These are phyloP conservation scores for Micromys minutus DNA, from an alignment of 2,113 vertebrate species.

Conservation along the genomic window DNA sequence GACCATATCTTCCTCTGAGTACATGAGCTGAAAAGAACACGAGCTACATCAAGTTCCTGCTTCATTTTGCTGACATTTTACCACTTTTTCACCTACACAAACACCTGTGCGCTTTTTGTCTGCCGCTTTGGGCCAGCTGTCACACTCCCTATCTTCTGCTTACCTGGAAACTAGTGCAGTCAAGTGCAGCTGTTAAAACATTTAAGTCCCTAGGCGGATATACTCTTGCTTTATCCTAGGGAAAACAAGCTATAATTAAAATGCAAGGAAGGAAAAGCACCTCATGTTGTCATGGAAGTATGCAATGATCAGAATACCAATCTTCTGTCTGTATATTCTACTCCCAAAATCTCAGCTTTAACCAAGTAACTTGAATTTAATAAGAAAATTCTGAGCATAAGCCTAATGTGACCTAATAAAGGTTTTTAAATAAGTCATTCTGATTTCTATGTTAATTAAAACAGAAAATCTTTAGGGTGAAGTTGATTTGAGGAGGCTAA, in stretches of 20 bases:
- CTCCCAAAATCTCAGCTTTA: constrained; percentile 9
- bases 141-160: neutral
- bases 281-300: neutral
- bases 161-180: constrained; percentile 21
- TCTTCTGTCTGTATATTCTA: neutral
- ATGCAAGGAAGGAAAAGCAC: neutral
- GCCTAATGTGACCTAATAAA: neutral
- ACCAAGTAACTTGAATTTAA: neutral
- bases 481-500: neutral
- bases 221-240: neutral
- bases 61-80: neutral
- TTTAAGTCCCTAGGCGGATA: neutral
- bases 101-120: constrained; percentile 8
- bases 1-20: neutral
- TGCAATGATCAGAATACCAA: neutral
- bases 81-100: constrained; percentile 5
- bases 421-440: neutral
- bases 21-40: neutral
- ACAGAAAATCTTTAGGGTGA: neutral
- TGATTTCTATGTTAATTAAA: neutral
- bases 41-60: no score
- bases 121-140: neutral
- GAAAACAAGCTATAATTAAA: constrained; percentile 18
- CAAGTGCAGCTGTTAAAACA: constrained; percentile 24
- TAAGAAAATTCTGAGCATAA: neutral